These are phyloP conservation scores for Polyergus mexicanus DNA, from an alignment of 1,140 invertebrate genomes.

Conservation along the genomic window DNA sequence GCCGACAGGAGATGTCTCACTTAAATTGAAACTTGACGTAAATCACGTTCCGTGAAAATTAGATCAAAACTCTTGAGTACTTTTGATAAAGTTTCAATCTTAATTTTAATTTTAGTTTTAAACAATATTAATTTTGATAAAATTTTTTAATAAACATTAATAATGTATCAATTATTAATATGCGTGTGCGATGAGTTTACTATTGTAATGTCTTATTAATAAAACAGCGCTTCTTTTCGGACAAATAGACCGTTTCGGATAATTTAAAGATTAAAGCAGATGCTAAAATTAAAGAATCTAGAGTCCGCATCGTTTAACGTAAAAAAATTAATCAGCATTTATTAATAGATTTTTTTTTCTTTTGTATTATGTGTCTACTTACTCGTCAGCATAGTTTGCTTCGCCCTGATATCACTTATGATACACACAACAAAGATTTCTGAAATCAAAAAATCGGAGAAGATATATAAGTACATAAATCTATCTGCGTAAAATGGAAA, in stretches of 20 bases:
- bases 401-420: constrained; percentile 45
- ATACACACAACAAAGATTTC: constrained; percentile 62
- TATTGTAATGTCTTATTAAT: not conserved
- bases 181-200: not conserved
- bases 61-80: not conserved
- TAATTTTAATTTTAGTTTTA: not conserved
- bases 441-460: constrained; percentile 72
- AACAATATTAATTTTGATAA: not conserved
- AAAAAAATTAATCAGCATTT: constrained; percentile 31
- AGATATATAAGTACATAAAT: constrained; percentile 24
- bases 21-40: constrained; percentile 5
- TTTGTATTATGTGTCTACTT: constrained; percentile 51
- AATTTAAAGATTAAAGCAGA: constrained; percentile 30
- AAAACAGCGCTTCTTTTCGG: not conserved
- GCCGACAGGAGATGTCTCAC: constrained; percentile 12
- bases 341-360: constrained; percentile 1
- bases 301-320: not conserved
- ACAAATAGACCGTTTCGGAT: not conserved
- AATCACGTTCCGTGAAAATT: not conserved
- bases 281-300: constrained; percentile 30
- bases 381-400: constrained; percentile 66
- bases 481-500: not conserved
- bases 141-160: not conserved
- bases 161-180: not conserved
- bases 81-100: not conserved